Evolutionary conservation across 2,888 invertebrate genomes (phyloP).

Genomic region (Theodoxus fluviatilis): DNA sequence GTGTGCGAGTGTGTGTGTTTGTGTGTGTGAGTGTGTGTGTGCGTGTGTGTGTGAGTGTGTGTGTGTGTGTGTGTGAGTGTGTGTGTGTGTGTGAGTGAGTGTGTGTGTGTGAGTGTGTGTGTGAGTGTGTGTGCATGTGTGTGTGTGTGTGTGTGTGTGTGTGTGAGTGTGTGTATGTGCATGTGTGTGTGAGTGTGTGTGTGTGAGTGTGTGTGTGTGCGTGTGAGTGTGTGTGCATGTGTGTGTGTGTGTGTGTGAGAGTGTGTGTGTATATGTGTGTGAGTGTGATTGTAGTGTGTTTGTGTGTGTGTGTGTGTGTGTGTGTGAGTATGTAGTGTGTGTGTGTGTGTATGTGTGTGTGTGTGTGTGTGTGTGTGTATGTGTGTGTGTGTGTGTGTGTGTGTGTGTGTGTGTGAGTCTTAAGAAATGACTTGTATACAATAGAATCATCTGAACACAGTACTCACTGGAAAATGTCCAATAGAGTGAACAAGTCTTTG

Average conservation of each 20-base stretch:
- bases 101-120: constrained; percentile 1
- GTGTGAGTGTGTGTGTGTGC: constrained; percentile 80
- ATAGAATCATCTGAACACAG: too few relatives aligned
- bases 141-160: constrained; percentile 87
- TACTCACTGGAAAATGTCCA: too few relatives aligned
- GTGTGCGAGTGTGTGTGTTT: background rate
- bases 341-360: background rate
- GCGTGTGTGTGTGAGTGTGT: background rate
- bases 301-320: constrained; percentile 10
- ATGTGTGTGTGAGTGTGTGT: constrained; percentile 70
- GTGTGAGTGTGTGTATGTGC: constrained; percentile 81
- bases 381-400: constrained; percentile 10
- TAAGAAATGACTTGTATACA: too few relatives aligned
- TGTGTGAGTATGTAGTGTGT: constrained; percentile 59
- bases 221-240: constrained; percentile 84
- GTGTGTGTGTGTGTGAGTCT: background rate
- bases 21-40: background rate
- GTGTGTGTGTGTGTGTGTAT: background rate
- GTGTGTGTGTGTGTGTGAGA: constrained; percentile 74
- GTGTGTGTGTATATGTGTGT: background rate
- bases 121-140: background rate
- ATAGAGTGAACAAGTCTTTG: too few relatives aligned
- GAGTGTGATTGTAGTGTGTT: background rate
- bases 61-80: constrained; percentile 12
- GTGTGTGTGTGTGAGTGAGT: constrained; percentile 13